A percentile compares a stretch with the other conserved stretches of the same genome.
These are phyloP conservation scores for Zaprionus vittiger DNA, from an alignment of 1,140 invertebrate species.

Conservation along the genomic window DNA sequence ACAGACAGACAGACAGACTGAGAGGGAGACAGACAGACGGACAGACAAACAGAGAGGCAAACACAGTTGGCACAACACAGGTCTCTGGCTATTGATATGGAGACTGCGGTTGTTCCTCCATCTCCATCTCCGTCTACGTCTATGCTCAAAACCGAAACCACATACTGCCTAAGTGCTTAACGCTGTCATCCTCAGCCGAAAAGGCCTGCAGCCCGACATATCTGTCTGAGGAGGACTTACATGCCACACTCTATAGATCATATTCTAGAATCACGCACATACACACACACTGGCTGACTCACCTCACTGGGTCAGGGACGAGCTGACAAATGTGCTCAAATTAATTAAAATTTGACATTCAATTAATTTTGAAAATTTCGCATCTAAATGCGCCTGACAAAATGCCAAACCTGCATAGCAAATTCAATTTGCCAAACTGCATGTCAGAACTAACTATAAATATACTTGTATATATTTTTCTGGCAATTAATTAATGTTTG, in stretches of 20 bases:
- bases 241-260: not conserved
- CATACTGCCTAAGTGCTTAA: constrained; percentile 28
- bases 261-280: not conserved
- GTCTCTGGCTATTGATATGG: constrained; percentile 21
- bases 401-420: constrained; percentile 2
- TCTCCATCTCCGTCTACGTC: not conserved
- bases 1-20: constrained; percentile 34
- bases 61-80: constrained; percentile 22
- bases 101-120: constrained; percentile 18
- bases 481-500: constrained; percentile 12
- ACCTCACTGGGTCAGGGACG: constrained; percentile 23
- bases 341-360: constrained; percentile 70
- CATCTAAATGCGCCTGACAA: constrained; percentile 19
- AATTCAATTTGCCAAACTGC: constrained; percentile 14
- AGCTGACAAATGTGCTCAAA: constrained; percentile 46
- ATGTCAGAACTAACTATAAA: constrained; percentile 6
- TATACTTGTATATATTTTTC: not conserved
- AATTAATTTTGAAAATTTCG: constrained; percentile 58
- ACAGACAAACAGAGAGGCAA: constrained; percentile 11
- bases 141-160: not conserved
- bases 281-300: not conserved
- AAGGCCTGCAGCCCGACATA: not conserved
- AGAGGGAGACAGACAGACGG: constrained; percentile 30
- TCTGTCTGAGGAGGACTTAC: not conserved
- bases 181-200: constrained; percentile 25